A percentile compares a stretch with the other conserved stretches of the same genome.
These are phyloP conservation scores for Tholera decimalis DNA, from an alignment of 2,888 invertebrate genomes.

Conservation along the genomic window DNA sequence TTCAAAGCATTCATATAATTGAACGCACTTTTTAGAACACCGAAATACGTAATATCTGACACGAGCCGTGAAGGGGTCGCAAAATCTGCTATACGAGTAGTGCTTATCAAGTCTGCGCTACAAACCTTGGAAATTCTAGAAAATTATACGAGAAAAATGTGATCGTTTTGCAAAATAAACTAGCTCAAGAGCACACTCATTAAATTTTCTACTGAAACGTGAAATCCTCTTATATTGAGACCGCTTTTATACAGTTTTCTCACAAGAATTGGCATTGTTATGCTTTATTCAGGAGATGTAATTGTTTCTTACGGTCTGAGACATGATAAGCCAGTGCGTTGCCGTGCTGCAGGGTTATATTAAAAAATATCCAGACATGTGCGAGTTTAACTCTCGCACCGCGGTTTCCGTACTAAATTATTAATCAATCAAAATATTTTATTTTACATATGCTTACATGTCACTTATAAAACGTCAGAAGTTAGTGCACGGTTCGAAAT, in stretches of 20 bases:
- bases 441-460: no score
- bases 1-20: constrained; percentile 6
- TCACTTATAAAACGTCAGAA: no score
- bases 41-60: constrained; percentile 3
- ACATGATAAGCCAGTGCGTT: no score
- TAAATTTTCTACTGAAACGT: not conserved
- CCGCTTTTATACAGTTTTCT: not conserved
- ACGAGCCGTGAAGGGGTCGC: not conserved
- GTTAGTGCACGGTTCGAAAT: no score
- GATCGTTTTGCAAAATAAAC: not conserved
- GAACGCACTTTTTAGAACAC: not conserved
- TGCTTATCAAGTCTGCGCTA: not conserved
- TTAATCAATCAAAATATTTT: no score
- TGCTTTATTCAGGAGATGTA: not conserved
- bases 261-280: not conserved
- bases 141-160: not conserved
- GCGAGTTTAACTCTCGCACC: no score
- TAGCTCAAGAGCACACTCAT: not conserved
- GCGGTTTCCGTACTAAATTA: no score
- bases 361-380: no score
- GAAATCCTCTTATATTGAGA: not conserved
- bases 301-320: not conserved
- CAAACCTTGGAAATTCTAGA: not conserved
- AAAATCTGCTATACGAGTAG: not conserved
- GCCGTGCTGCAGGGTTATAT: not conserved